Base-by-base conservation (phyloP, 2,888 invertebrate species). In the Dasysyrphus albostriatus region DNA sequence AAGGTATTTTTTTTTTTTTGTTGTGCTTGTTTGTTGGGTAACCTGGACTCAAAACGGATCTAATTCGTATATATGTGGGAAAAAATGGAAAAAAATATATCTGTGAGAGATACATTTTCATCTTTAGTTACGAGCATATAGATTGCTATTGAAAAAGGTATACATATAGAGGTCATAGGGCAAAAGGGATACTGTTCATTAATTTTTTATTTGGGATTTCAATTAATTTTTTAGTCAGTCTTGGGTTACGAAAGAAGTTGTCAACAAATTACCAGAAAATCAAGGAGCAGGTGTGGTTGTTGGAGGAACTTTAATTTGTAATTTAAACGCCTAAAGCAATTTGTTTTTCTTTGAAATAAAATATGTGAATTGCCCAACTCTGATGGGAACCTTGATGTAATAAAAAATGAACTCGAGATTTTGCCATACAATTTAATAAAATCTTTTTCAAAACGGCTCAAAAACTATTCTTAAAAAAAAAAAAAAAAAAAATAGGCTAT, bases 171-270 rank as follows among this genome's bases (percentile, higher is more conserved):
- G n/a, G 54, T 39, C 39, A 51, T 5, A 69, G 69, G 39, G 7
- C 39, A 37, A 51, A 24, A 54, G 24, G 54, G 51, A 51, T 24
- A 19, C 7, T 69, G 54, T 78, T 74, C 67, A 69, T 78, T 78
- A 56, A 74, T 61, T 78, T 83, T 83, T 78, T 59, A 74, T 78
- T 69, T 42, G 44, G 72, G 63, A 58, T 75, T 83, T 83, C 83
- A 83, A 83, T 83, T 79, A 79, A 65, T 7, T 67, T 69, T 19
- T 16, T 63, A 19, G 5, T 47, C 2, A 39, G 34, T 34, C 34
- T 54, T 51, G 24, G 37, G 69, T 69, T 39, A 24, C n/a, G 19
- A 14, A 54, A 42, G 39, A 54, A 69, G 14, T n/a, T 69, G 54
- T 54, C 39, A 39, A 39, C 69, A 39, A 54, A 29, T 42, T 69